Conservation (phyloP, 2,888 invertebrate genomes). For the Xanthorhoe designata region DNA sequence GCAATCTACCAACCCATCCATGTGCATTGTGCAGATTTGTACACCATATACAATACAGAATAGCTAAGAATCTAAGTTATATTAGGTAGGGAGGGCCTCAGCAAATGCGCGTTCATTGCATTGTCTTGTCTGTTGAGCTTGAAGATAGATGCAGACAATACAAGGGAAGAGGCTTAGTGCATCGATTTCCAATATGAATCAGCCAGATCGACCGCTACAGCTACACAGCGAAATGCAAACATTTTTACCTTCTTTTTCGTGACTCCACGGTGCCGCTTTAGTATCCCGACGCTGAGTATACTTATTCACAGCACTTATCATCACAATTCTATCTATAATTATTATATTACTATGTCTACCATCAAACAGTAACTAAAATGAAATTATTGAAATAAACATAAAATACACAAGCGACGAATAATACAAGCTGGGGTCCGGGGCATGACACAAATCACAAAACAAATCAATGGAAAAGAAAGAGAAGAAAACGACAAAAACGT, state of each 20-base stretch:
- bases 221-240: conserved; percentile 67
- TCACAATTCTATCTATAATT: conserved; percentile 81
- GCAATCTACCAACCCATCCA: neutral
- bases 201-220: neutral
- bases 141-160: neutral
- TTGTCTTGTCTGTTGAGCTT: neutral
- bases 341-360: conserved; percentile 70
- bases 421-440: conserved; percentile 74
- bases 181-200: conserved; percentile 42
- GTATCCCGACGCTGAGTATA: conserved; percentile 82
- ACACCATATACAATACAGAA: no score
- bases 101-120: neutral
- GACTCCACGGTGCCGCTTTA: conserved; percentile 87
- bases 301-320: conserved; percentile 85
- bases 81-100: no score
- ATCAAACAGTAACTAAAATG: conserved; percentile 66
- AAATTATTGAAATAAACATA: conserved; percentile 69
- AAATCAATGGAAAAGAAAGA: conserved; percentile 81
- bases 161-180: conserved; percentile 12
- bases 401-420: conserved; percentile 75
- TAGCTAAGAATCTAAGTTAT: no score
- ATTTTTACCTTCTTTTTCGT: conserved; percentile 85
- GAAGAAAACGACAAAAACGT: conserved; percentile 62
- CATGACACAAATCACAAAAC: conserved; percentile 82
- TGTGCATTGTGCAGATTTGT: neutral